Percentiles rank a stretch among this genome's conserved stretches.
These are phyloP conservation scores for Dioctria linearis DNA, from an alignment of 2,888 invertebrate genomes.

Conservation along the genomic window DNA sequence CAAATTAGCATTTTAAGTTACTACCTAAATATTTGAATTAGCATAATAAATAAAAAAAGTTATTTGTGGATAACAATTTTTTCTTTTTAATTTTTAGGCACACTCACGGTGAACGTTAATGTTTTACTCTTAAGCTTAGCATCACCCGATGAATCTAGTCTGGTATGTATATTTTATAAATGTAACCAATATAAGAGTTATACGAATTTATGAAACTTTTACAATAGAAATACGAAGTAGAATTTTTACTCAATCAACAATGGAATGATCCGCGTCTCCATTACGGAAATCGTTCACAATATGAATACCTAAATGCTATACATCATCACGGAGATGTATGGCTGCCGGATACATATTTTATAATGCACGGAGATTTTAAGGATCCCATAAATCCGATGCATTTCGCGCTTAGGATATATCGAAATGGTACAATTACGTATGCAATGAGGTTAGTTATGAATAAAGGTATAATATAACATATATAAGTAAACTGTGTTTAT, in stretches of 20 bases:
- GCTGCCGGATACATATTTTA: conserved; percentile 96
- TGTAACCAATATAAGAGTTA: conserved; percentile 3
- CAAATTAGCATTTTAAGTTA: not conserved
- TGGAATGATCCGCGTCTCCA: conserved; percentile 93
- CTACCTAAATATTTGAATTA: too few relatives aligned
- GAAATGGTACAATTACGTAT: conserved; percentile 95
- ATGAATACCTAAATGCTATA: conserved; percentile 92
- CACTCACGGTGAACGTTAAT: conserved; percentile 93
- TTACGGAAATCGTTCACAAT: conserved; percentile 90
- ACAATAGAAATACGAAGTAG: conserved; percentile 93
- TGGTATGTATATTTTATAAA: conserved; percentile 77
- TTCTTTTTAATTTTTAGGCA: conserved; percentile 77
- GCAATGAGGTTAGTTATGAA: conserved; percentile 81
- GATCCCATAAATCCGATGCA: conserved; percentile 94
- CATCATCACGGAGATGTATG: conserved; percentile 94
- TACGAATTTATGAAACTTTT: conserved; percentile 62
- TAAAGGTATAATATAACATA: not conserved
- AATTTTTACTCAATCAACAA: conserved; percentile 93
- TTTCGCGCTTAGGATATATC: conserved; percentile 92
- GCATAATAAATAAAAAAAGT: too few relatives aligned
- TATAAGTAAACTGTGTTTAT: conserved; percentile 49
- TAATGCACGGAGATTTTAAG: conserved; percentile 97
- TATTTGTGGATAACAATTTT: conserved; percentile 54
- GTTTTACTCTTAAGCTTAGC: conserved; percentile 94
- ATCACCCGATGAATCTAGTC: conserved; percentile 95